phyloP scores from a whole-genome alignment of 2,797 vertebrate genomes.

The Sarcophilus harrisii region DNA sequence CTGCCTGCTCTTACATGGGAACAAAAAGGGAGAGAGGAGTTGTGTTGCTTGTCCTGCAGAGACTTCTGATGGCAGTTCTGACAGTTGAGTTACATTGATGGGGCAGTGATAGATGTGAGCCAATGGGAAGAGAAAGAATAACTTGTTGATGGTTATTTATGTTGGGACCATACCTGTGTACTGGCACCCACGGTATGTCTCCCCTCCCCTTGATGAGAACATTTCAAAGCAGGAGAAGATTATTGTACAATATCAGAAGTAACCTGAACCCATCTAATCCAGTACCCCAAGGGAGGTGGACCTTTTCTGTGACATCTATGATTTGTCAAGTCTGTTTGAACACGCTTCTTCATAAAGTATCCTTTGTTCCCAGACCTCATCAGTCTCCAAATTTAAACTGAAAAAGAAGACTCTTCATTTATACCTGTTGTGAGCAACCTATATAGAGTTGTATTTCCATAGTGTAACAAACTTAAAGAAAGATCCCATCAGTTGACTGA shows the following conservation, averaged over 20 bases:
- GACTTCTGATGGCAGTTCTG: background rate
- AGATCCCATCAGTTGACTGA: too few relatives aligned
- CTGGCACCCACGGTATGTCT: background rate
- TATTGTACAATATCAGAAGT: background rate
- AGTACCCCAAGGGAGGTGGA: background rate
- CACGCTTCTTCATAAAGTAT: background rate
- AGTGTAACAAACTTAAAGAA: too few relatives aligned
- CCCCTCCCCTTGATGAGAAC: background rate
- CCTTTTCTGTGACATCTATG: background rate
- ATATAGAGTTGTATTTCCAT: too few relatives aligned
- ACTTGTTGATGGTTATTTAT: background rate
- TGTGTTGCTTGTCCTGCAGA: background rate
- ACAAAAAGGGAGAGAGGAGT: background rate
- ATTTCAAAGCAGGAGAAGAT: background rate
- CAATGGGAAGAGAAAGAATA: background rate
- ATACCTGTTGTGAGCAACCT: too few relatives aligned
- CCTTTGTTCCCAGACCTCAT: background rate
- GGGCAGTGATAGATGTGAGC: background rate
- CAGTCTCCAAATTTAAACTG: background rate
- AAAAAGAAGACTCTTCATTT: background rate
- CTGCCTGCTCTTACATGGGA: background rate
- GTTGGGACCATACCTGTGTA: background rate
- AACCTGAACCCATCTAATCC: background rate
- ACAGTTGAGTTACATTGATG: background rate
- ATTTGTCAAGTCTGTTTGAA: background rate